Base-by-base conservation (phyloP, 2,113 vertebrate genomes). In the Datnioides undecimradiatus region DNA sequence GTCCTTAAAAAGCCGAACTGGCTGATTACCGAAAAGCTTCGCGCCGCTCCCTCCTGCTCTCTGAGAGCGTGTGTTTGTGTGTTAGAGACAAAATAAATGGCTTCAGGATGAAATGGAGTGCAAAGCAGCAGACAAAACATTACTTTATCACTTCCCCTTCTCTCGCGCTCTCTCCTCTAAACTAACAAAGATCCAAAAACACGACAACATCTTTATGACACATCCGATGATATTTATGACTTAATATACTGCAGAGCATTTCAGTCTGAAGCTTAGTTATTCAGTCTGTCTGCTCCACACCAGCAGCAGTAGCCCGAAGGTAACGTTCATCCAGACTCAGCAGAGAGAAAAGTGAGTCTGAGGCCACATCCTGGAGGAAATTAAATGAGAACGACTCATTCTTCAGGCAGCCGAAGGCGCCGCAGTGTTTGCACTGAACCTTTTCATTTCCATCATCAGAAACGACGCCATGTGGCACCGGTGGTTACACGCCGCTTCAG, bases 41-140 rank as follows among this genome's bases (percentile, higher is more conserved):
- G 55, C 14, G 13, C 66, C 33, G 31, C 41, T 21, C 27, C 38
- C 21, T n/a, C 31, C 43, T 5, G 2, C 23, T 58, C 14, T 40
- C 45, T 64, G 40, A 64, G 66, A 63, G 36, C 52, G 46, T 23
- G 52, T 69, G 48, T 49, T 8, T 57, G 43, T 62, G 29, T 54
- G 58, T 8, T 34, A 4, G 33, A 2, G 51, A 45, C 63, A 34
- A n/a, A 77, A 75, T 85, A 72, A 80, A 82, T 66, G 68, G 52
- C 74, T 84, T 14, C 40, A 38, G 80, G 62, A 78, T 54, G 51
- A 84, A 91, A 82, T 46, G 74, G 41, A 73, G 79, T 40, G 66
- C 71, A 83, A 76, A 73, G 73, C 72, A 19, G 33, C 72, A 81
- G 55, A 80, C 65, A 63, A 67, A 78, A 76, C 46, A 55, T 10